These are phyloP conservation scores for Thalassoma bifasciatum DNA, from an alignment of 2,113 vertebrate genomes.

Conservation along the genomic window DNA sequence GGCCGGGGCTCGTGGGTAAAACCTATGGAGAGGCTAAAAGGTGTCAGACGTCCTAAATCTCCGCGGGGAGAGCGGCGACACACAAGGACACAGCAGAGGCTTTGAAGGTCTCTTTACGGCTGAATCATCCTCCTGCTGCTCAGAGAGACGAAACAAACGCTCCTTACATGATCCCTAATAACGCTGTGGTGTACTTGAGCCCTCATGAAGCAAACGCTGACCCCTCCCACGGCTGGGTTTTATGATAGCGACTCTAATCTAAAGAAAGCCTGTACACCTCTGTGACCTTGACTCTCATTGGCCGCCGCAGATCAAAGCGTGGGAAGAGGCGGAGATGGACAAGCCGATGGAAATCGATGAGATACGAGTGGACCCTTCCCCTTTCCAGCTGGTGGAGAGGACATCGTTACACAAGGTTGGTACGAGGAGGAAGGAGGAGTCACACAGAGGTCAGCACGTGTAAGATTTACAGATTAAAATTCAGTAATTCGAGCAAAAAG, in stretches of 20 bases:
- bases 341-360: slow-evolving; percentile 89
- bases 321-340: slow-evolving; percentile 90
- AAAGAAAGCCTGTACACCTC: neutral
- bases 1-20: slow-evolving; percentile 33
- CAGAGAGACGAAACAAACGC: neutral
- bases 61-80: slow-evolving; percentile 29
- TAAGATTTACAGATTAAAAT: neutral
- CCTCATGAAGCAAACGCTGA: neutral
- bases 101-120: slow-evolving; percentile 52
- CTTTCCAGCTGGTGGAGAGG: slow-evolving; percentile 96
- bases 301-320: slow-evolving; percentile 87
- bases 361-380: slow-evolving; percentile 92
- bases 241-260: neutral
- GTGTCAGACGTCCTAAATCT: slow-evolving; percentile 67
- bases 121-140: neutral
- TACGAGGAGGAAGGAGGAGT: slow-evolving; percentile 7
- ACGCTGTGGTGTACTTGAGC: neutral
- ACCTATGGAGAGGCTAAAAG: slow-evolving; percentile 61
- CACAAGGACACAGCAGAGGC: slow-evolving; percentile 32
- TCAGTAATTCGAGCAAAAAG: too few relatives aligned
- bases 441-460: neutral
- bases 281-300: slow-evolving; percentile 44
- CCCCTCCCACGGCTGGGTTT: neutral
- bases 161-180: neutral
- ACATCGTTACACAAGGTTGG: slow-evolving; percentile 93